A percentile compares a stretch with the other conserved stretches of the same genome.
Evolutionary conservation across 2,797 vertebrate genomes (phyloP).

Genomic region (Sparidentex hasta): DNA sequence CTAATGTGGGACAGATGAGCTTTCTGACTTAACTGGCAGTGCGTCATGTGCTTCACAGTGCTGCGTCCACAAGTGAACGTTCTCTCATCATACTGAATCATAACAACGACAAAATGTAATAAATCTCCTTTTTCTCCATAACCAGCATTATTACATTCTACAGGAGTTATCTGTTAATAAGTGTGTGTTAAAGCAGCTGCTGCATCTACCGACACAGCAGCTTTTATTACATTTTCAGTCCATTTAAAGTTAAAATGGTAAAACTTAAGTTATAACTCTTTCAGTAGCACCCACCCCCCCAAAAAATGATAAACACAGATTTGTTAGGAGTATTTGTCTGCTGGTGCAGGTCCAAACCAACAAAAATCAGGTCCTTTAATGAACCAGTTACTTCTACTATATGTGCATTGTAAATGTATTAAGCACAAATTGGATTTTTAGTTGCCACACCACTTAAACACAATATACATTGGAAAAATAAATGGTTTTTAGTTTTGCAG

Average conservation of each 20-base stretch:
- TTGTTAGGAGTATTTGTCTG: background rate
- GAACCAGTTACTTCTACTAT: background rate
- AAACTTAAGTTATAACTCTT: background rate
- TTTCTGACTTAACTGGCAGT: conserved; percentile 23
- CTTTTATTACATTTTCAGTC: background rate
- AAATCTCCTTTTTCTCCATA: background rate
- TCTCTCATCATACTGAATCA: background rate
- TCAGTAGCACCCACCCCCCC: background rate
- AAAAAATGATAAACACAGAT: background rate
- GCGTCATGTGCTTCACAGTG: conserved; percentile 45
- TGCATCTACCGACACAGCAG: background rate
- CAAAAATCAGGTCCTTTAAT: background rate
- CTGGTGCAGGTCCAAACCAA: background rate
- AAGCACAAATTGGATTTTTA: background rate
- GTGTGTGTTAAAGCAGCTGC: too few species aligned
- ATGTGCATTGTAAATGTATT: background rate
- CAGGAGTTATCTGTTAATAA: background rate
- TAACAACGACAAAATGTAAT: background rate
- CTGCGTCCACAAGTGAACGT: conserved; percentile 23
- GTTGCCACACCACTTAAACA: background rate
- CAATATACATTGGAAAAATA: background rate
- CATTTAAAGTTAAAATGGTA: background rate
- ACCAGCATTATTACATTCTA: background rate
- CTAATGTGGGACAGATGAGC: conserved; percentile 18
- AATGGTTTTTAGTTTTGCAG: background rate